A percentile compares a stretch with the other conserved stretches of the same genome.
Evolutionary conservation across 1,140 invertebrate species (phyloP).

Genomic region (Tetraneura akinire): DNA sequence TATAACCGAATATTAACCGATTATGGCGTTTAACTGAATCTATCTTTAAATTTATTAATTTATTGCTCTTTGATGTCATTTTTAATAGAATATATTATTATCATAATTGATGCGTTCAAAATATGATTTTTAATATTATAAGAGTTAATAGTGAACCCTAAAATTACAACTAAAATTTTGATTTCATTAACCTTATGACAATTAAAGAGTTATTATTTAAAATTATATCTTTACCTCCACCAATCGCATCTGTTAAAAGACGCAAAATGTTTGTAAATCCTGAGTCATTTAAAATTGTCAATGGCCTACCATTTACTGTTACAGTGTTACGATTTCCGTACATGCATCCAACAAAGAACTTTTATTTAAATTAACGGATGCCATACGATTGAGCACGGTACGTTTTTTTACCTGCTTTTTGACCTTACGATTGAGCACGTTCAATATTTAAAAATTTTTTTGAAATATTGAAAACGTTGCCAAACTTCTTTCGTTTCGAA

Average conservation of each 20-base stretch:
- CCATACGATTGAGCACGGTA: too few relatives aligned
- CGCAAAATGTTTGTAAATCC: background rate
- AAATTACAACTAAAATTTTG: background rate
- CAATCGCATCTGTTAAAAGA: background rate
- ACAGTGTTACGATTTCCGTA: background rate
- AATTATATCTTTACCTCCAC: background rate
- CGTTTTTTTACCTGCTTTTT: too few relatives aligned
- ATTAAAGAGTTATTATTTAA: background rate
- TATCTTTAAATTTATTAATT: background rate
- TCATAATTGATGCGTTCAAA: background rate
- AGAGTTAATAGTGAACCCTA: slow-evolving; percentile 5
- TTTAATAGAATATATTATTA: background rate
- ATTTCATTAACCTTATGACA: background rate
- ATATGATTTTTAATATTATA: slow-evolving; percentile 10
- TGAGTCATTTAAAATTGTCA: background rate
- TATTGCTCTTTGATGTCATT: background rate
- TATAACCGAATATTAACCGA: background rate
- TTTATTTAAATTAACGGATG: background rate
- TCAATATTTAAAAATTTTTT: too few relatives aligned
- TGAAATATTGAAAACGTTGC: too few relatives aligned
- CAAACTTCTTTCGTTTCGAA: too few relatives aligned
- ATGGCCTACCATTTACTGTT: slow-evolving; percentile 7
- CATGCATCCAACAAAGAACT: background rate
- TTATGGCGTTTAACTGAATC: background rate
- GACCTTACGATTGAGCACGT: too few relatives aligned